Evolutionary conservation across 2,797 vertebrate species (phyloP), one percentile per base, ranked within the genome.

Genomic region (Muraenolepis orangiensis): DNA sequence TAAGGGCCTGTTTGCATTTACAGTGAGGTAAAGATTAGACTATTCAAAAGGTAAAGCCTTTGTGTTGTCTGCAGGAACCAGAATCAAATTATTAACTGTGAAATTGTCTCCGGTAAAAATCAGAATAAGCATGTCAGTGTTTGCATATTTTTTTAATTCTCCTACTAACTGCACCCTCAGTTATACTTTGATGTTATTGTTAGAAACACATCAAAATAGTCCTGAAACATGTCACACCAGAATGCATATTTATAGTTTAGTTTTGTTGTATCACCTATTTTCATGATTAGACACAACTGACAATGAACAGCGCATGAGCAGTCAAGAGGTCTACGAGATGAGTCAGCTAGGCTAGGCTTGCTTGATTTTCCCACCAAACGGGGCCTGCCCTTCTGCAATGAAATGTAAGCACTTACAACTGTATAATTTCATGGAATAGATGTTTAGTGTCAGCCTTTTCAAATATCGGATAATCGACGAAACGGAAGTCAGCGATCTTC

Each of bases 191-290:
- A 29, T 46, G 69, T 78, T 90, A 71, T 91, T 92, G 92, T 93
- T 92, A 92, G 90, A 92, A 91, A 89, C 90, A 89, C 87, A 64
- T 64, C 82, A 79, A 75, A 78, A 79, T 42, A 38, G 68, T 78
- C 83, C 82, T 84, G 79, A 81, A 84, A 87, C 70, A 74, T 82
- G 76, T 83, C 82, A 91, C 85, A 85, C 69, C 73, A 31, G 74
- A 72, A 66, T 75, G 81, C 6, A 31, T 92, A 92, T 92, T 91
- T 85, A 85, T 91, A 91, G 85, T 64, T 74, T n/a, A n/a, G n/a
- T 34, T 77, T 74, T 75, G 72, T 85, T 71, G 14, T 72, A 2
- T 84, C 14, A 66, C 74, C 84, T 92, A 88, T 92, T 91, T 90
- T 92, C 82, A 83, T 84, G 85, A 57, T 76, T 73, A 76, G 72